Evolutionary conservation across 2,113 vertebrate species (phyloP), one percentile per base, ranked within the genome.

Genomic region (Eulemur macaco): DNA sequence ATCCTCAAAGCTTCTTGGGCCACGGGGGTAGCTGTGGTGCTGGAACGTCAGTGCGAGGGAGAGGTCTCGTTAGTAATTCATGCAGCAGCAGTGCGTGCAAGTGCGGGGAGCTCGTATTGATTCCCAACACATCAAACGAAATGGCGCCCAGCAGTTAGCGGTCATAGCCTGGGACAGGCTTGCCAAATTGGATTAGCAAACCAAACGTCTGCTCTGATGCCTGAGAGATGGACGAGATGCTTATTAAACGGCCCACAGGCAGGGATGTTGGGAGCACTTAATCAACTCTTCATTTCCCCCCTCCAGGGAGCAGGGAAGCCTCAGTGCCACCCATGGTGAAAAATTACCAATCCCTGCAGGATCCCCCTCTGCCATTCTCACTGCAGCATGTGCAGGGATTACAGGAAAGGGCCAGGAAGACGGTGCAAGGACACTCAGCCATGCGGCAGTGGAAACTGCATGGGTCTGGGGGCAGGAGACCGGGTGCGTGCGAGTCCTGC

Each of bases 201-300:
- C 91, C 94, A 89, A 93, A 95, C 42, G 84, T 92, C 95, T 92
- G 74, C 50, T 91, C 64, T 83, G 73, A 95, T 93, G 92, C 92
- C 91, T 80, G 80, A 63, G 94, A 97, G 90, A 97, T 96, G 91
- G 96, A 97, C 84, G 77, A 95, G 95, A 63, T 95, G 90, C 94
- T 97, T 98, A 96, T 96, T 98, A 96, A 96, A 96, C 2, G 80
- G 94, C 96, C 89, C 77, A 77, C 78, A 96, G 93, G 96, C 94
- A 74, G 93, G 71, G 92, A 94, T 93, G 83, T 90, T 94, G 95
- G 52, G 4, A 96, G 84, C 78, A 94, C 95, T 98, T 97, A 98
- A 98, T 97, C 96, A 97, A 89, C 93, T 96, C 93, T 98, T 98
- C 97, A 94, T 95, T 97, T 97, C 91, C 71, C 94, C 97, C 94